Base-by-base conservation (phyloP, 2,113 vertebrate genomes). In the Corythaixoides concolor region DNA sequence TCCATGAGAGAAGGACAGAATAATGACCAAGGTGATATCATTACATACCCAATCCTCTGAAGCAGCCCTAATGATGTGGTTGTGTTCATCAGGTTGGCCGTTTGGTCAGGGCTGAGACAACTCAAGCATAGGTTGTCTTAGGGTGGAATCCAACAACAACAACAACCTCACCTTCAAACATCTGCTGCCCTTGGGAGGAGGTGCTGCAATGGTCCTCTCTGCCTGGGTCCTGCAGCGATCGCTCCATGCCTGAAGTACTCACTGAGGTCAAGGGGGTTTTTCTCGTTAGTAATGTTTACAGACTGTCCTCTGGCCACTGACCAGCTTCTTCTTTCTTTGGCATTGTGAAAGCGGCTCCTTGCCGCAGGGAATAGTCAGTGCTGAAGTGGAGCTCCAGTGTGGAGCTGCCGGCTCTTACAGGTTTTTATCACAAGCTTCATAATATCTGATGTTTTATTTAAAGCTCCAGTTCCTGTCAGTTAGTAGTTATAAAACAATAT, bases 401-500 rank as follows among this genome's bases (percentile, higher is more conserved):
- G 1, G 50, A 75, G 33, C 63, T 84, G 72, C 53, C 0, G 1
- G 59, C 41, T 69, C 74, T 58, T 66, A 43, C 27, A 85, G 62
- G 12, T 47, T 85, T 92, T 90, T 96, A 90, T 95, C 89, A 66
- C 59, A 85, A 53, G n/a, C 35, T 85, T 90, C 53, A 45, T 28
- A 89, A 84, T 73, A 82, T 64, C 66, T 82, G 56, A 72, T 89
- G 39, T 82, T 93, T 90, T 79, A 67, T 63, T 83, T 89, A 84
- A 95, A 91, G 26, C 16, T 58, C 37, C 45, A 85, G 49, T 50
- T 89, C 41, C 77, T 95, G 73, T 87, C 77, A 92, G 77, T 41
- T 79, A 91, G 77, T 17, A 92, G 80, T 91, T 95, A 66, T 58
- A 92, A 90, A 95, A 93, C 41, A 87, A 13, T 60, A 90, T 88